Evolutionary conservation across 1,140 invertebrate species (phyloP).

Genomic region (Papilio aristodemus): DNA sequence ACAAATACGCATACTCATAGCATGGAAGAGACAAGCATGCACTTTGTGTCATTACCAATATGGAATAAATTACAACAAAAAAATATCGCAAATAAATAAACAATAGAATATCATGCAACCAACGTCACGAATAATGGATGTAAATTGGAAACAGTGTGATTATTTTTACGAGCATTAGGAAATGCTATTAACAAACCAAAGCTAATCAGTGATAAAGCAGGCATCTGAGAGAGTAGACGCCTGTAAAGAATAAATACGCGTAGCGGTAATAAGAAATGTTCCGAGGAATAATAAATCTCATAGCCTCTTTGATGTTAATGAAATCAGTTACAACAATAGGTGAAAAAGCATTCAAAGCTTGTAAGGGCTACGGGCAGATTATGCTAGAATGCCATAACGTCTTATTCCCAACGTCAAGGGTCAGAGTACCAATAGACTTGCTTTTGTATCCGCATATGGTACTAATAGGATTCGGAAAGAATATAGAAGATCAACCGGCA

Average conservation of each 20-base stretch:
- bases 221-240: constrained; percentile 22
- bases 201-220: constrained; percentile 58
- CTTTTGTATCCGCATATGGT: constrained; percentile 72
- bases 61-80: constrained; percentile 14
- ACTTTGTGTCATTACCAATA: not conserved
- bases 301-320: not conserved
- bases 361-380: constrained; percentile 56
- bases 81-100: constrained; percentile 34
- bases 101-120: constrained; percentile 34
- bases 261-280: constrained; percentile 9
- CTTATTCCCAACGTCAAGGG: constrained; percentile 50
- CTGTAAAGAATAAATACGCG: not conserved
- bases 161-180: constrained; percentile 47
- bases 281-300: not conserved
- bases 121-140: constrained; percentile 31
- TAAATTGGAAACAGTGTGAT: constrained; percentile 49
- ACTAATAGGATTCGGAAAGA: constrained; percentile 59
- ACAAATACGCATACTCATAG: no score
- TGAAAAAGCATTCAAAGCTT: constrained; percentile 62
- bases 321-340: constrained; percentile 42
- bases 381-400: constrained; percentile 72
- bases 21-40: no score
- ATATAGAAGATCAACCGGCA: constrained; percentile 36
- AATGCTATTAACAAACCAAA: constrained; percentile 47
- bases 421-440: constrained; percentile 65